These are phyloP conservation scores for Polypedilum vanderplanki DNA, from an alignment of 1,140 invertebrate genomes.

Conservation along the genomic window DNA sequence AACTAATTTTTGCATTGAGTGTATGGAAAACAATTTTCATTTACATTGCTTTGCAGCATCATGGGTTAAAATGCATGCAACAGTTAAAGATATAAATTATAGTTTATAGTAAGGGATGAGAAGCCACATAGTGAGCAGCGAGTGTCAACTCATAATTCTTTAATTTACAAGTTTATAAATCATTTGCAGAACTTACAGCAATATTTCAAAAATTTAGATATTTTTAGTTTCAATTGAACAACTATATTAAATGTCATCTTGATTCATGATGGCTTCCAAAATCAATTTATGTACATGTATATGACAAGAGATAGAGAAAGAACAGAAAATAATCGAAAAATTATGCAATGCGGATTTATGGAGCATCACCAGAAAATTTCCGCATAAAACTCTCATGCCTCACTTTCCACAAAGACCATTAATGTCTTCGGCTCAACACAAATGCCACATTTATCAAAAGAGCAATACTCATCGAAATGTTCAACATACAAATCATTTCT, in stretches of 20 bases:
- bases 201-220: not conserved
- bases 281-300: slow-evolving; percentile 6
- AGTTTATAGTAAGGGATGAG: not conserved
- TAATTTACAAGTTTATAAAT: not conserved
- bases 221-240: not conserved
- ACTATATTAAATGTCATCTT: not conserved
- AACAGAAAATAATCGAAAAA: not conserved
- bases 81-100: not conserved
- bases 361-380: not conserved
- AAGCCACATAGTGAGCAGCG: not conserved
- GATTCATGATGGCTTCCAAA: slow-evolving; percentile 1
- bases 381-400: slow-evolving; percentile 16
- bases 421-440: slow-evolving; percentile 10
- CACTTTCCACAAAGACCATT: not conserved
- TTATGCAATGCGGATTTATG: slow-evolving; percentile 12
- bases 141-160: not conserved
- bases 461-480: not conserved
- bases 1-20: not conserved
- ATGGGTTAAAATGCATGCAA: not conserved
- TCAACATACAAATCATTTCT: slow-evolving; percentile 14
- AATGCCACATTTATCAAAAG: slow-evolving; percentile 6
- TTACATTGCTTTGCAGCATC: not conserved
- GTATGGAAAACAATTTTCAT: not conserved
- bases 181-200: not conserved
- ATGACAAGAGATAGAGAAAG: not conserved